Percentiles rank a stretch among this genome's conserved stretches.
These are phyloP conservation scores for Euclidia mi DNA, from an alignment of 2,888 invertebrate species.

Conservation along the genomic window DNA sequence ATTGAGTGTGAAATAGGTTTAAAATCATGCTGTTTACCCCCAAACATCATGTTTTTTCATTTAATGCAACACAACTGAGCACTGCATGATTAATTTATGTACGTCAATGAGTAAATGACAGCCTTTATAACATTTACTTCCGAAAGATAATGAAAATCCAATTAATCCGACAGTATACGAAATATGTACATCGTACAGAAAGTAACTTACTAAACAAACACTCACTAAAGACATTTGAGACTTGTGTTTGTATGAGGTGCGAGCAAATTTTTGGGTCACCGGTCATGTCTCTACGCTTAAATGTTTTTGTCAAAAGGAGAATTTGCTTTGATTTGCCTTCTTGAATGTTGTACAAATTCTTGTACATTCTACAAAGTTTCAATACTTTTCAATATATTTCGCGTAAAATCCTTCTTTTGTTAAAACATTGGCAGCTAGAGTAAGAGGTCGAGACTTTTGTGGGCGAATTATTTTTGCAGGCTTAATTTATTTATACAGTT, in stretches of 20 bases:
- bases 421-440: constrained; percentile 22
- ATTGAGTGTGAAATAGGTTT: constrained; percentile 22
- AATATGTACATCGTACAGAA: constrained; percentile 21
- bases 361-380: constrained; percentile 30
- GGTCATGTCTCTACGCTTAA: constrained; percentile 65
- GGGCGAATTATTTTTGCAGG: constrained; percentile 34
- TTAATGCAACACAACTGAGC: background rate
- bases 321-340: constrained; percentile 65
- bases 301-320: constrained; percentile 66
- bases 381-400: constrained; percentile 38
- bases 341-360: constrained; percentile 46
- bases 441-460: constrained; percentile 26
- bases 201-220: constrained; percentile 51
- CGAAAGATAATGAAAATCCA: constrained; percentile 12
- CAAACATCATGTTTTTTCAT: background rate
- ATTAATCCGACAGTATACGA: constrained; percentile 23
- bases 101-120: no score
- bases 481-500: constrained; percentile 60
- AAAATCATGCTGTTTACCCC: constrained; percentile 10
- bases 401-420: constrained; percentile 23
- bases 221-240: constrained; percentile 67
- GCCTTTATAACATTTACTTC: background rate
- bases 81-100: background rate
- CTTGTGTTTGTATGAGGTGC: constrained; percentile 67
- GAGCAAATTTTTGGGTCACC: constrained; percentile 71